Evolutionary conservation across 2,113 vertebrate genomes (phyloP).

Genomic region (Anoura caudifer): DNA sequence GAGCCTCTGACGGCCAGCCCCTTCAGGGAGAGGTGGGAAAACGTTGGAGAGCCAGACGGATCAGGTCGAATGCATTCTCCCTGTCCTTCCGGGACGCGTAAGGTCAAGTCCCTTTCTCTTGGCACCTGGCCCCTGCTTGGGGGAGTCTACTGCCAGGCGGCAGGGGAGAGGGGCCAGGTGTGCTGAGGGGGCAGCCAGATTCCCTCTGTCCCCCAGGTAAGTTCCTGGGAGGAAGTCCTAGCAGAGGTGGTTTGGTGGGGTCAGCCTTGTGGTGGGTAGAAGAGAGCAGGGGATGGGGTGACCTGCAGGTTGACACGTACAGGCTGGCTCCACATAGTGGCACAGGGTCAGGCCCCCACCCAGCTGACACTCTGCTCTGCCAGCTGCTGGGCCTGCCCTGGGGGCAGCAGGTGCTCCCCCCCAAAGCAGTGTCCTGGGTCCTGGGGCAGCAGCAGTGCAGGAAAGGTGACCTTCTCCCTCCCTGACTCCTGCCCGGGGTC

Average conservation of each 20-base stretch:
- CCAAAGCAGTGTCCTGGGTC: background rate
- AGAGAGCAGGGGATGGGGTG: background rate
- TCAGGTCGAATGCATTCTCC: rapidly evolving
- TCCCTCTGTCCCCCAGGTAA: background rate
- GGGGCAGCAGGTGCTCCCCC: rapidly evolving
- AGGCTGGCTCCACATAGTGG: rapidly evolving
- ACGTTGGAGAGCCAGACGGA: rapidly evolving
- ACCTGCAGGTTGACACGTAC: rapidly evolving
- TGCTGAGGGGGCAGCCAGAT: background rate
- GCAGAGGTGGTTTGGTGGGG: background rate
- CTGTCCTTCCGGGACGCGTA: rapidly evolving
- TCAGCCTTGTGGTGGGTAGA: background rate
- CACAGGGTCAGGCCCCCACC: too few species aligned
- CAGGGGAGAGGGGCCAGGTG: background rate
- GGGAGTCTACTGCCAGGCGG: background rate
- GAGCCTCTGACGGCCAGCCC: background rate
- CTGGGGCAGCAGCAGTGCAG: too few species aligned
- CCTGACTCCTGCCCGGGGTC: background rate
- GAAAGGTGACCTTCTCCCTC: background rate
- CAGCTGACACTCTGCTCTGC: too few species aligned
- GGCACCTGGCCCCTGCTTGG: background rate
- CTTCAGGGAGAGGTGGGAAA: background rate
- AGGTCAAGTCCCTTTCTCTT: background rate
- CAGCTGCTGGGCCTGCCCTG: background rate
- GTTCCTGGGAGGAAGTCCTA: background rate